Percentiles rank a stretch among this genome's conserved stretches.
These are phyloP conservation scores for Oncorhynchus keta DNA, from an alignment of 2,113 vertebrate species.

Conservation along the genomic window DNA sequence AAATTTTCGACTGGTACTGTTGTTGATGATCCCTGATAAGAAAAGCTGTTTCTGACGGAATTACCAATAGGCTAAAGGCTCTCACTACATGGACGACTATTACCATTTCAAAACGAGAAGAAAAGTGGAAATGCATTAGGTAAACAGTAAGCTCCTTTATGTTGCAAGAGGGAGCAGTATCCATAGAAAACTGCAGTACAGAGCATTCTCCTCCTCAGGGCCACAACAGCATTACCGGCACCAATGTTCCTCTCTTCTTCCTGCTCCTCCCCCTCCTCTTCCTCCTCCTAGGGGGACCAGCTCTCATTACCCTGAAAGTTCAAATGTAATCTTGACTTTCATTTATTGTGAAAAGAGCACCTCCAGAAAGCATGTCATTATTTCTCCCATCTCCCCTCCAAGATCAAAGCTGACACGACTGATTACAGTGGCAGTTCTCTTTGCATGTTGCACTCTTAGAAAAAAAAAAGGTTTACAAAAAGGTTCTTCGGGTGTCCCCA, in stretches of 20 bases:
- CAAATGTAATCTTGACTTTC: slow-evolving; percentile 21
- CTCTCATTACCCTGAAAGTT: slow-evolving; percentile 23
- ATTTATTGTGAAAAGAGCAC: slow-evolving; percentile 25
- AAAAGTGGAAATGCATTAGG: not conserved
- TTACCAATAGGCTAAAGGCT: not conserved
- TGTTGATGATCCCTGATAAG: not conserved
- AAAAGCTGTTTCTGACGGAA: not conserved
- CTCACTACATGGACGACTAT: not conserved
- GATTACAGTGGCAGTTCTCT: slow-evolving; percentile 30
- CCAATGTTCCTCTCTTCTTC: not conserved
- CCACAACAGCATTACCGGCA: not conserved
- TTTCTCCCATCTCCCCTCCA: not conserved
- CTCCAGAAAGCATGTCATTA: slow-evolving; percentile 24
- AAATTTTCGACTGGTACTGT: no score
- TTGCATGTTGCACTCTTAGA: slow-evolving; percentile 5
- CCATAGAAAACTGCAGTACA: not conserved
- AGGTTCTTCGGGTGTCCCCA: no score
- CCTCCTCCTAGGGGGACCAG: slow-evolving; percentile 4
- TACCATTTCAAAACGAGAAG: not conserved
- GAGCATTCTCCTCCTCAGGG: not conserved
- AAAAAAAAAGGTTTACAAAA: no score
- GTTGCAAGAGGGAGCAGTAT: no score
- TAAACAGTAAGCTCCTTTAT: not conserved
- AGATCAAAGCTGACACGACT: slow-evolving; percentile 39
- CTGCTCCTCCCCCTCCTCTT: not conserved